Evolutionary conservation across 2,113 vertebrate genomes (phyloP).

Genomic region (Nansenia antarctica): DNA sequence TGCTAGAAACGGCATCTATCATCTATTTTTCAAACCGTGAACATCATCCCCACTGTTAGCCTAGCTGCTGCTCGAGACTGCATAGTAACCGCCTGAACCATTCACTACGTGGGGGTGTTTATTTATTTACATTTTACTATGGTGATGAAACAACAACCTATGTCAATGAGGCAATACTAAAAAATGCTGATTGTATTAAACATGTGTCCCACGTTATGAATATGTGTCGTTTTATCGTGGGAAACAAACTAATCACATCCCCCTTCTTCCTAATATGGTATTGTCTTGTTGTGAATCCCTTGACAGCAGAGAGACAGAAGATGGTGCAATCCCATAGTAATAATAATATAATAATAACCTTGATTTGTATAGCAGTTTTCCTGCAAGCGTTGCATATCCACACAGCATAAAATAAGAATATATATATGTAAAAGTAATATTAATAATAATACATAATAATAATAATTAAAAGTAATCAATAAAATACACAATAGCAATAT

Average conservation of each 20-base stretch:
- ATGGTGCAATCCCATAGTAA: conserved; percentile 11
- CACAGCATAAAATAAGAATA: background rate
- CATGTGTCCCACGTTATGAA: background rate
- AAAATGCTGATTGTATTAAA: accelerated
- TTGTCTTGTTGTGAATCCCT: background rate
- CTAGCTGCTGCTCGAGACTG: conserved; percentile 24
- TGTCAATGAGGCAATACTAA: accelerated
- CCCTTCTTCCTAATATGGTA: background rate
- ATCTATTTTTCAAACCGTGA: conserved; percentile 15
- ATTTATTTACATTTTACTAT: too few relatives aligned
- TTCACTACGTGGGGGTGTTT: conserved; percentile 1
- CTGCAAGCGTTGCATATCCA: conserved; percentile 9
- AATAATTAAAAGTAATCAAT: conserved; percentile 20
- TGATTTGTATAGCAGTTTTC: conserved; percentile 43
- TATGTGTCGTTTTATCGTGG: background rate
- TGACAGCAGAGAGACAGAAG: background rate
- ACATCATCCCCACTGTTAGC: conserved; percentile 44
- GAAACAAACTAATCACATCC: accelerated
- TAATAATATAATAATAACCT: too few relatives aligned
- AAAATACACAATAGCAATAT: too few relatives aligned
- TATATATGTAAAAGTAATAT: conserved; percentile 3
- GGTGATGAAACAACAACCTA: accelerated
- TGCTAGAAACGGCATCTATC: conserved; percentile 9
- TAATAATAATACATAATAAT: too few relatives aligned
- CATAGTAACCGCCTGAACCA: conserved; percentile 70